These are phyloP conservation scores for Lates calcarifer DNA, from an alignment of 2,113 vertebrate species.

Conservation along the genomic window DNA sequence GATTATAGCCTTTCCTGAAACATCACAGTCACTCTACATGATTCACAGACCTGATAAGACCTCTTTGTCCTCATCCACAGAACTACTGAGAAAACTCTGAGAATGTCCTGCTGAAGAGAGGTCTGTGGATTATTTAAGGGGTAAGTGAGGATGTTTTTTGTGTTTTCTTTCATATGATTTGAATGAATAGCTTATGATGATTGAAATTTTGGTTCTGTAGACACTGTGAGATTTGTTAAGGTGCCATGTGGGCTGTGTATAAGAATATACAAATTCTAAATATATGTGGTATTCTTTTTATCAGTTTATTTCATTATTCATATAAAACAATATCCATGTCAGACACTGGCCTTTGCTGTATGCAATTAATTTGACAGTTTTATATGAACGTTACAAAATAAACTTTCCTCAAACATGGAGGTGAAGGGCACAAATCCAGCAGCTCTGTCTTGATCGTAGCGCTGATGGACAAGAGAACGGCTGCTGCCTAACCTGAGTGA, in stretches of 20 bases:
- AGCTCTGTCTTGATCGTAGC: constrained; percentile 5
- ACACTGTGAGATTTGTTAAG: background rate
- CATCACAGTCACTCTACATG: background rate
- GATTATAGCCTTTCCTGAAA: too few relatives aligned
- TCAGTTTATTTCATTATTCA: background rate
- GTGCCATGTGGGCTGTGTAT: background rate
- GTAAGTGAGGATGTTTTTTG: too few relatives aligned
- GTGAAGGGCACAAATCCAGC: constrained; percentile 12
- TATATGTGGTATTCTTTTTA: background rate
- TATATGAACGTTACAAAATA: background rate
- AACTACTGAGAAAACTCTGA: background rate
- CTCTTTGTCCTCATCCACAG: too few relatives aligned
- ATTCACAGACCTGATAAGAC: too few relatives aligned
- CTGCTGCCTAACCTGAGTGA: constrained; percentile 17
- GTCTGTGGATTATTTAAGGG: too few relatives aligned
- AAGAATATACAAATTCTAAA: background rate
- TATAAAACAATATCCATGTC: background rate
- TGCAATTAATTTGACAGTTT: constrained; percentile 12
- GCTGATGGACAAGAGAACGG: background rate
- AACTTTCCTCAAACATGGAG: constrained; percentile 8
- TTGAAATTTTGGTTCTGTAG: too few relatives aligned
- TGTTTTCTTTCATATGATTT: too few relatives aligned
- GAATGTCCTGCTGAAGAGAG: too few relatives aligned
- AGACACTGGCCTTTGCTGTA: background rate
- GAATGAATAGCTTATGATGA: too few relatives aligned